Conservation (phyloP, 2,888 invertebrate genomes). For the Mesorhabditis sp. region DNA sequence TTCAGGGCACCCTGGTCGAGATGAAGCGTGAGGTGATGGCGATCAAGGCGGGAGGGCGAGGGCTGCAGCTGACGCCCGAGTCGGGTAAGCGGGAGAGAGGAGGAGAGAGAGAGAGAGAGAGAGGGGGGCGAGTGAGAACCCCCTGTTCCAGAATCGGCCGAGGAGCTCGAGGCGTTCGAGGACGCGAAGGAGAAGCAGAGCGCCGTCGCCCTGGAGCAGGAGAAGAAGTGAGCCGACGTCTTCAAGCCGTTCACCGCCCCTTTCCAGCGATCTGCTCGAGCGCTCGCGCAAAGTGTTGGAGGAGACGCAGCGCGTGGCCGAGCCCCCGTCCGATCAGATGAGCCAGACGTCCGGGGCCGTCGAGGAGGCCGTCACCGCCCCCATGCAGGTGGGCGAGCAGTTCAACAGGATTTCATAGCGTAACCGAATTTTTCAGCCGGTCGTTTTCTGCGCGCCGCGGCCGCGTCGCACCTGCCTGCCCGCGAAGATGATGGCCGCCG, state of each 20-base stretch:
- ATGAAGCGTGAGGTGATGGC: too few species aligned
- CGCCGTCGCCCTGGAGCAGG: not conserved
- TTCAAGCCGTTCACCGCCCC: not conserved
- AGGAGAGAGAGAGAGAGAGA: not conserved
- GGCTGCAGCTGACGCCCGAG: not conserved
- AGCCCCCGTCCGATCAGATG: not conserved
- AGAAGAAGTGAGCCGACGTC: not conserved
- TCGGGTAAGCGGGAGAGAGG: not conserved
- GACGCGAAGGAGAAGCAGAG: not conserved
- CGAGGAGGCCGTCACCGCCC: slow-evolving; percentile 6
- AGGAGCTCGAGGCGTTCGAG: not conserved
- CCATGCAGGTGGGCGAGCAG: not conserved
- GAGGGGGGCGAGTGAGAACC: not conserved
- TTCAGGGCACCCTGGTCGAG: too few species aligned
- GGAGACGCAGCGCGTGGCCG: not conserved
- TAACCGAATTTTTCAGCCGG: not conserved
- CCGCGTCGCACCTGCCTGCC: slow-evolving; percentile 13
- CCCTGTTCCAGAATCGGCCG: not conserved
- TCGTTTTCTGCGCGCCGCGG: not conserved
- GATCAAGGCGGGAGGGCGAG: too few species aligned
- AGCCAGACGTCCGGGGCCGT: not conserved
- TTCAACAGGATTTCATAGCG: too few species aligned
- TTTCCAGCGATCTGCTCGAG: not conserved
- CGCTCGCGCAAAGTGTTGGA: not conserved
- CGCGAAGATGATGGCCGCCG: slow-evolving; percentile 12